A percentile compares a stretch with the other conserved stretches of the same genome.
phyloP scores from a whole-genome alignment of 1,140 invertebrate genomes.

The Lepidotrigona ventralis region DNA sequence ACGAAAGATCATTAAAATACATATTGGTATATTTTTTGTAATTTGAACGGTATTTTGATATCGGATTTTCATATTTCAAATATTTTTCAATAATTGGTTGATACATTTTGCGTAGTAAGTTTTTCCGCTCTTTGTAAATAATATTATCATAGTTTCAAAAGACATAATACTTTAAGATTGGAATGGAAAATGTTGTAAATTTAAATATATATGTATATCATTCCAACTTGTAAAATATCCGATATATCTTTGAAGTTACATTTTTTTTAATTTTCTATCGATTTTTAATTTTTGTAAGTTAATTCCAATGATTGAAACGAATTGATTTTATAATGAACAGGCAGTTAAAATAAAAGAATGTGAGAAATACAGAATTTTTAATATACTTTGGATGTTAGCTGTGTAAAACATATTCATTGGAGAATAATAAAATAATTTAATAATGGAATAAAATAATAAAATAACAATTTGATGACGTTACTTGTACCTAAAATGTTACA shows the following conservation, averaged over 20 bases:
- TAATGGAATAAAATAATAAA: too few species aligned
- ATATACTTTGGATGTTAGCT: too few species aligned
- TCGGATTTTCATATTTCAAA: not conserved
- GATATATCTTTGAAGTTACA: not conserved
- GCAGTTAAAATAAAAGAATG: not conserved
- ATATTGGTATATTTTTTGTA: not conserved
- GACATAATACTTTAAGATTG: not conserved
- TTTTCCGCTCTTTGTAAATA: not conserved
- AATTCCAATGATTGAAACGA: too few species aligned
- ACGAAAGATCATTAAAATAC: too few species aligned
- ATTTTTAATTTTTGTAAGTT: not conserved
- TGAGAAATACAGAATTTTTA: too few species aligned
- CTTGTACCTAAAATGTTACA: too few species aligned
- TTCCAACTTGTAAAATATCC: not conserved
- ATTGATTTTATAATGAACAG: too few species aligned
- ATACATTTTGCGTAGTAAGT: too few species aligned
- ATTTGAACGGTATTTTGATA: not conserved
- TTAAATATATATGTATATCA: not conserved
- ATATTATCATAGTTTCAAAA: not conserved
- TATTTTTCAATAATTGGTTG: not conserved
- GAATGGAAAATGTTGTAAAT: not conserved
- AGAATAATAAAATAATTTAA: not conserved
- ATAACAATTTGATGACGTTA: too few species aligned
- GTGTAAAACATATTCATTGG: not conserved
- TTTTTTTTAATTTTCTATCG: not conserved